Percentiles rank a stretch among this genome's conserved stretches.
Evolutionary conservation across 2,113 vertebrate species (phyloP).

Genomic region (Leucosticte australis): DNA sequence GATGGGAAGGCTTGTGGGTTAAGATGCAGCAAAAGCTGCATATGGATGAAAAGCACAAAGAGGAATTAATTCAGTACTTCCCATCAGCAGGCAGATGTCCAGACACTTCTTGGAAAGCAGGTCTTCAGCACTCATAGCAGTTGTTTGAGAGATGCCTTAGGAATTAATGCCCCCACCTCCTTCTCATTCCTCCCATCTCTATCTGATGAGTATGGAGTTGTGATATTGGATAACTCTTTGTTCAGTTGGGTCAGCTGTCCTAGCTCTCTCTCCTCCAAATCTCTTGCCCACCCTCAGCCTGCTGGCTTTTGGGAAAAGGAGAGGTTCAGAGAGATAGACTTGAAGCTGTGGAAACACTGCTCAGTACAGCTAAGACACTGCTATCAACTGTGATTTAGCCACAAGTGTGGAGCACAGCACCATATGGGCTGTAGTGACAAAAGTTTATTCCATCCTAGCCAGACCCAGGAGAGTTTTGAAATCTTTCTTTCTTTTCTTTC

Average conservation of each 20-base stretch:
- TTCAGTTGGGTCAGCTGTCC: background rate
- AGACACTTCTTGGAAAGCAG: background rate
- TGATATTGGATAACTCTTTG: background rate
- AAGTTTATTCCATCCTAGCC: background rate
- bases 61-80: background rate
- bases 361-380: background rate
- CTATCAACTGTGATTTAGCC: background rate
- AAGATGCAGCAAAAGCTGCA: background rate
- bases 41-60: background rate
- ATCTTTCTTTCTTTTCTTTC: too few relatives aligned
- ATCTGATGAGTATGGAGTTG: background rate
- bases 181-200: background rate
- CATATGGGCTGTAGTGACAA: background rate
- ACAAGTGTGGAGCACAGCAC: background rate
- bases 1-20: background rate
- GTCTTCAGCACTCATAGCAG: background rate
- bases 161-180: fast-evolving
- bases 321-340: background rate
- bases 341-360: background rate
- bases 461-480: background rate
- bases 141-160: background rate
- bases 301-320: background rate
- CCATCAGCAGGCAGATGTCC: background rate
- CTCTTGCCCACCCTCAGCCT: background rate
- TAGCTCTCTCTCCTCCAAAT: background rate